These are phyloP conservation scores for Molanna angustata DNA, from an alignment of 2,888 invertebrate species.

Conservation along the genomic window DNA sequence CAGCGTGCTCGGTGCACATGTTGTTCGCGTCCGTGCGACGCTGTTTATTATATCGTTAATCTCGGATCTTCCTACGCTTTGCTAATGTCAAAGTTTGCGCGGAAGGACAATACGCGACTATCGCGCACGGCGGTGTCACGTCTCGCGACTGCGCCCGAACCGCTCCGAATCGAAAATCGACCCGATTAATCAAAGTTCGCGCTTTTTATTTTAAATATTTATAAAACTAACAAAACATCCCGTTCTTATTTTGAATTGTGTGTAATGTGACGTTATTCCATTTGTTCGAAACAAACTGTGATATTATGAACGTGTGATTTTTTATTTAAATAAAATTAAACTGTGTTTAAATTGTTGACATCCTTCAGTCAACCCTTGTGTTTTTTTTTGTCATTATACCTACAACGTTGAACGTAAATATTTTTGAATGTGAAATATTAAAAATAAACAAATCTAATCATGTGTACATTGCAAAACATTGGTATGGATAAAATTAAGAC, in stretches of 20 bases:
- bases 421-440: too few relatives aligned
- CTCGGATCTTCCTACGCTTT: conserved; percentile 7
- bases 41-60: not conserved
- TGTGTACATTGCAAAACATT: too few relatives aligned
- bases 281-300: conserved; percentile 3
- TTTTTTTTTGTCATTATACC: too few relatives aligned
- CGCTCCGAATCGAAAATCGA: conserved; percentile 13
- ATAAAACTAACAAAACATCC: not conserved
- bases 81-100: conserved; percentile 27
- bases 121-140: not conserved
- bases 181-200: conserved; percentile 2
- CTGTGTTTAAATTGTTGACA: too few relatives aligned
- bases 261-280: conserved; percentile 12
- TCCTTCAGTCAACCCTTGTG: too few relatives aligned
- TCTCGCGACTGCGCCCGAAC: not conserved
- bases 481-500: conserved; percentile 30
- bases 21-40: not conserved
- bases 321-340: too few relatives aligned
- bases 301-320: too few relatives aligned
- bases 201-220: not conserved
- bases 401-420: too few relatives aligned
- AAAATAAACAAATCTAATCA: too few relatives aligned
- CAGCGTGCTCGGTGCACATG: not conserved
- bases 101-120: conserved; percentile 11
- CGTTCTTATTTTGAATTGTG: conserved; percentile 5